A percentile compares a stretch with the other conserved stretches of the same genome.
Conservation (phyloP, 2,113 vertebrate species). For the Phrynosoma platyrhinos region DNA sequence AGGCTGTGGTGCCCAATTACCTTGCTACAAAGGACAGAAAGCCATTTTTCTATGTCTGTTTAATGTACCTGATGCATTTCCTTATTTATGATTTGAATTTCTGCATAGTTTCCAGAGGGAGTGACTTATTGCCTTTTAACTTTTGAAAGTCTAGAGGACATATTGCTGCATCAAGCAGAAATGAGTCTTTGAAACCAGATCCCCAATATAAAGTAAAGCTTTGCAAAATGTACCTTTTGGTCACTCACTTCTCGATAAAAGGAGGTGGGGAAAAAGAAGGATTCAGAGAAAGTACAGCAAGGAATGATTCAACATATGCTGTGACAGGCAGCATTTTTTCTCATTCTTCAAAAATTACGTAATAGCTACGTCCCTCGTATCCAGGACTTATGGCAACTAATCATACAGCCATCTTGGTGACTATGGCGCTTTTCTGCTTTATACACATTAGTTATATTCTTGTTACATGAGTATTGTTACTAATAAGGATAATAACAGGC, state of each 20-base stretch:
- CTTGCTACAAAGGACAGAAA: slow-evolving; percentile 64
- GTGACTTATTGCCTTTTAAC: slow-evolving; percentile 56
- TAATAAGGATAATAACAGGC: background rate
- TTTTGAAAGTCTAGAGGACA: slow-evolving; percentile 43
- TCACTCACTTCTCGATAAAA: background rate
- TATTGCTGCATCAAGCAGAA: slow-evolving; percentile 32
- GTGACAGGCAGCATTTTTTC: background rate
- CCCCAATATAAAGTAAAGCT: slow-evolving; percentile 17
- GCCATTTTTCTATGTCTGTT: slow-evolving; percentile 62
- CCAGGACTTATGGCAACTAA: background rate
- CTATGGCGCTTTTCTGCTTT: too few species aligned
- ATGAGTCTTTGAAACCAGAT: slow-evolving; percentile 32
- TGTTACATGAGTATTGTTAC: background rate
- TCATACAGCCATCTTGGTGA: rapidly evolving
- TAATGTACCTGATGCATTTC: slow-evolving; percentile 50
- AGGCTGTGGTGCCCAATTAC: slow-evolving; percentile 71
- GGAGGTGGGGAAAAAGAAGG: background rate
- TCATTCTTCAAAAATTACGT: slow-evolving; percentile 3
- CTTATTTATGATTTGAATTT: slow-evolving; percentile 42
- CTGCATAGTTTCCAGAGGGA: background rate
- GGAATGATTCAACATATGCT: background rate
- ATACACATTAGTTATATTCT: too few species aligned
- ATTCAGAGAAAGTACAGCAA: background rate
- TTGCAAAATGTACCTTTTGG: slow-evolving; percentile 30
- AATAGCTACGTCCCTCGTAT: background rate